Percentiles rank a stretch among this genome's conserved stretches.
These are phyloP conservation scores for Setipinna tenuifilis DNA, from an alignment of 2,797 vertebrate species.

Conservation along the genomic window DNA sequence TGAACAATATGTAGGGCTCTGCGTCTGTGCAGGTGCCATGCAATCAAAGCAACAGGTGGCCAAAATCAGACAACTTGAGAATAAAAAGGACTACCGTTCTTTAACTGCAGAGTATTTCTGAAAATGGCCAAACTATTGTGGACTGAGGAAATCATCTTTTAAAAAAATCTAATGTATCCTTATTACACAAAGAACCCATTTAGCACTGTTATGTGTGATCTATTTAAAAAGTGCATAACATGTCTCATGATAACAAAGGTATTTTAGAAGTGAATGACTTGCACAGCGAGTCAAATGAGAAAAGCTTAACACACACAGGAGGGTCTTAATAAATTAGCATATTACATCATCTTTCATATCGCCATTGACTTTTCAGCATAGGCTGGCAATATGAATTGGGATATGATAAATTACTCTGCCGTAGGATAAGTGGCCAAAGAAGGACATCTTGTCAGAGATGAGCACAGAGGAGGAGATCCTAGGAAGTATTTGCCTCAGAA, in stretches of 20 bases:
- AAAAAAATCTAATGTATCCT: neutral
- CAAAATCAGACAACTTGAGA: neutral
- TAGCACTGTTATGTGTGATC: neutral
- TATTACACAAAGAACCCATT: neutral
- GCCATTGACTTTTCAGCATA: neutral
- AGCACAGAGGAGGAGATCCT: neutral
- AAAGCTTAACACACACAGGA: neutral
- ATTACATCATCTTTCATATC: neutral
- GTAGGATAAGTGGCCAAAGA: neutral
- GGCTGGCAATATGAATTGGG: neutral
- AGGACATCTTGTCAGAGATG: neutral
- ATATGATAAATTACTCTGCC: neutral
- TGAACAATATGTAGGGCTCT: constrained; percentile 31
- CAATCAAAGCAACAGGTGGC: constrained; percentile 19
- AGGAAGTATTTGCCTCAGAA: no score
- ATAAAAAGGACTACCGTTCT: neutral
- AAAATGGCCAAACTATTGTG: neutral
- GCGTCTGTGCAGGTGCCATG: neutral
- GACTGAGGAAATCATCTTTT: neutral
- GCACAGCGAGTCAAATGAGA: neutral
- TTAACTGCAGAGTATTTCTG: neutral
- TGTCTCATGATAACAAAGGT: neutral
- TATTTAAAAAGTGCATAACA: neutral
- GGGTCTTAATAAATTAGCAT: neutral
- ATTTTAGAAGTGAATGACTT: neutral